Percentiles rank a stretch among this genome's conserved stretches.
These are phyloP conservation scores for Pygmarrhopalites habei DNA, from an alignment of 1,140 invertebrate species.

Conservation along the genomic window DNA sequence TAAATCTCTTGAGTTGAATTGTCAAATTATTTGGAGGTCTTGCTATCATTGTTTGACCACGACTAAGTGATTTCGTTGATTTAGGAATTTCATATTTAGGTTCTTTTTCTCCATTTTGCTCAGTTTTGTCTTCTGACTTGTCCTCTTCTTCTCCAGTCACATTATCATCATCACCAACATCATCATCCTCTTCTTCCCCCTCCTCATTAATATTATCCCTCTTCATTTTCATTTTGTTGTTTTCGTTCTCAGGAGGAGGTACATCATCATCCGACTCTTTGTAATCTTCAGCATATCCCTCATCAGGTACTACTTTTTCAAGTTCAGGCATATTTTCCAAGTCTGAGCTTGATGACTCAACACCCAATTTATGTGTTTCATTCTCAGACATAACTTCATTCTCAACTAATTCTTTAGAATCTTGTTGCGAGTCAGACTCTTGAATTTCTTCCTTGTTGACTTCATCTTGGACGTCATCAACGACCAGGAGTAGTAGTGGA, in stretches of 20 bases:
- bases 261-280: conserved; percentile 36
- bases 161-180: conserved; percentile 39
- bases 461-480: neutral
- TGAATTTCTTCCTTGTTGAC: too few relatives aligned
- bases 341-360: neutral
- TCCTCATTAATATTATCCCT: neutral
- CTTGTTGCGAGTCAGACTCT: too few relatives aligned
- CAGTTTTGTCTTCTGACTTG: conserved; percentile 21
- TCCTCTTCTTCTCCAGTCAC: conserved; percentile 3
- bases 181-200: conserved; percentile 37
- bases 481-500: neutral
- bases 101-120: conserved; percentile 7
- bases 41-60: conserved; percentile 56
- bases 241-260: conserved; percentile 12
- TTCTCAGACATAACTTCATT: too few relatives aligned
- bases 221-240: conserved; percentile 13
- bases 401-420: too few relatives aligned
- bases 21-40: conserved; percentile 87
- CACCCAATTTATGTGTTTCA: too few relatives aligned
- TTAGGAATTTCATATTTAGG: conserved; percentile 49
- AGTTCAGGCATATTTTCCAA: neutral
- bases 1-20: conserved; percentile 86
- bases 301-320: neutral
- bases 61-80: conserved; percentile 68
- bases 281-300: conserved; percentile 13